These are phyloP conservation scores for Neoitamus cyanurus DNA, from an alignment of 2,888 invertebrate genomes.

Conservation along the genomic window DNA sequence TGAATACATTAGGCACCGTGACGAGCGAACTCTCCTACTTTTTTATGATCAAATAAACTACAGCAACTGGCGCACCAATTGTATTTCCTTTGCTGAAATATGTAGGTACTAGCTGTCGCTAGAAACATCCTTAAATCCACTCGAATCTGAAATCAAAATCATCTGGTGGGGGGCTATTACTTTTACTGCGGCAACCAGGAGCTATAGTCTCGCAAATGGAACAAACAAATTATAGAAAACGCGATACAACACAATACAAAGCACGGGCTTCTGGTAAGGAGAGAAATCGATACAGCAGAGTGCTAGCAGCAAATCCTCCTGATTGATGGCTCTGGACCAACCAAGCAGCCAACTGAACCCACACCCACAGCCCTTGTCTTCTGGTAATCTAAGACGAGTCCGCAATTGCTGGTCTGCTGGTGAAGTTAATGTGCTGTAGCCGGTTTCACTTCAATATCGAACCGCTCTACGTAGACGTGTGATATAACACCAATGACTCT, in stretches of 20 bases:
- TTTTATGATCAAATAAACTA: no score
- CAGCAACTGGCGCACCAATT: no score
- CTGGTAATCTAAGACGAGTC: background rate
- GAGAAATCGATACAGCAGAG: constrained; percentile 18
- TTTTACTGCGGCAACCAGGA: background rate
- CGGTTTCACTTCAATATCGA: background rate
- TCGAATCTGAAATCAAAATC: constrained; percentile 4
- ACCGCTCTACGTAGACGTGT: background rate
- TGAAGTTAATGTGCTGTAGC: constrained; percentile 6
- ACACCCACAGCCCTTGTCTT: background rate
- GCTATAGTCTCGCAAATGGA: background rate
- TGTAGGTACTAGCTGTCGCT: no score
- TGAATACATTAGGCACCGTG: no score
- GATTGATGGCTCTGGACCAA: constrained; percentile 19
- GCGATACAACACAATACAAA: background rate
- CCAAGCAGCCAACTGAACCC: background rate
- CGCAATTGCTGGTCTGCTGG: background rate
- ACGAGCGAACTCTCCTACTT: no score
- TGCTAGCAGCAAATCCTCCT: constrained; percentile 39
- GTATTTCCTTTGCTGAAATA: no score
- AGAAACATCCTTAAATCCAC: background rate
- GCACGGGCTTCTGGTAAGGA: background rate
- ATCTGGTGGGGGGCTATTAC: background rate
- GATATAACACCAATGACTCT: background rate
- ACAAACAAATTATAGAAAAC: background rate